phyloP scores from a whole-genome alignment of 2,113 vertebrate genomes.

The Beaufortia kweichowensis region DNA sequence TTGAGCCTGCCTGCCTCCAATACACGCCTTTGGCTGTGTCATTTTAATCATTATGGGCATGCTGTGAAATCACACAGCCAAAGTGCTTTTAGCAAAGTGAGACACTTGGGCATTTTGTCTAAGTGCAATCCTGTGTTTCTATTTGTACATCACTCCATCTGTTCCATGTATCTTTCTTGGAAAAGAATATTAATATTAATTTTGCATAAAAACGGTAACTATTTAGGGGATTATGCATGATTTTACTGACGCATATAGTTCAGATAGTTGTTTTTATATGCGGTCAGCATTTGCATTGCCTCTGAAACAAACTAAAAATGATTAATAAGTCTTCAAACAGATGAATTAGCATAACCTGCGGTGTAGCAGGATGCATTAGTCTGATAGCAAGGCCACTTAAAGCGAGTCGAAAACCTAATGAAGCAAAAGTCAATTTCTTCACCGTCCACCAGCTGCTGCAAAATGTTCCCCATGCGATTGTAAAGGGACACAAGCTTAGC shows the following conservation, averaged over 20 bases:
- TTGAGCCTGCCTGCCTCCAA: neutral
- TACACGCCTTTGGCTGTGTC: neutral
- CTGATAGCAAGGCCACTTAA: constrained; percentile 7
- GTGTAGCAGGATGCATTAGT: neutral
- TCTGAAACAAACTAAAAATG: constrained; percentile 12
- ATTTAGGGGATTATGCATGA: constrained; percentile 10
- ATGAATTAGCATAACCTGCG: constrained; percentile 48
- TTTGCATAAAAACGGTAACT: constrained; percentile 37
- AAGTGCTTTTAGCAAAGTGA: neutral
- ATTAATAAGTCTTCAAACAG: constrained; percentile 23
- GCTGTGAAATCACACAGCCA: constrained; percentile 32
- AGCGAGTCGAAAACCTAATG: neutral
- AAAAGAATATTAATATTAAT: neutral
- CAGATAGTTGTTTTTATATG: too few species aligned
- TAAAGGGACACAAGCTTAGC: constrained; percentile 58
- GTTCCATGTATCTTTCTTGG: neutral
- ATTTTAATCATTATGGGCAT: neutral
- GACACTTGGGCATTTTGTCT: constrained; percentile 5
- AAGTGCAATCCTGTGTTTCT: constrained; percentile 3
- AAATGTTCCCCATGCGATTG: constrained; percentile 47
- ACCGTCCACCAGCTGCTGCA: constrained; percentile 63
- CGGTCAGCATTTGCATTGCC: constrained; percentile 13
- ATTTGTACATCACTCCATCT: constrained; percentile 12
- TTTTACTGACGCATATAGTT: constrained; percentile 4
- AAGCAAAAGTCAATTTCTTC: constrained; percentile 54